Percentiles rank a stretch among this genome's conserved stretches.
Evolutionary conservation across 1,140 invertebrate genomes (phyloP).

Genomic region (Sitobion miscanthi): DNA sequence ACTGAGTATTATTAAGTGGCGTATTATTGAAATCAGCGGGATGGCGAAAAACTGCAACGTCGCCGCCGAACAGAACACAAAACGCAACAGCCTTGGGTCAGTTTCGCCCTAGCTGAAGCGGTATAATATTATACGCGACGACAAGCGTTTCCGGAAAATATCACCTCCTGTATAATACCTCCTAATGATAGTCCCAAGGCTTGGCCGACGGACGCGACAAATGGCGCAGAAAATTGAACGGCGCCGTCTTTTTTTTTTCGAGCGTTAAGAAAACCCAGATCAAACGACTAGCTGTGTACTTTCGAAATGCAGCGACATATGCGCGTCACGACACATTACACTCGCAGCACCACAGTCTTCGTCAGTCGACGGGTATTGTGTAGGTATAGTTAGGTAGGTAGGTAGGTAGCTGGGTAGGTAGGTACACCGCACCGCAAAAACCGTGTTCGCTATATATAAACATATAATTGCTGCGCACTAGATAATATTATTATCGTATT

Average conservation of each 20-base stretch:
- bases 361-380: neutral
- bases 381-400: neutral
- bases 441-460: neutral
- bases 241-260: neutral
- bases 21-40: neutral
- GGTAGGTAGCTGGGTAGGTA: neutral
- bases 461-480: neutral
- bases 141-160: neutral
- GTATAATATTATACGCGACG: neutral
- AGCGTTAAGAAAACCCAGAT: neutral
- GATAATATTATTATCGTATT: conserved; percentile 17
- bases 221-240: neutral
- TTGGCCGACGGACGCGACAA: neutral
- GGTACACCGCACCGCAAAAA: neutral
- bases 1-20: neutral
- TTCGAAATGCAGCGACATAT: neutral
- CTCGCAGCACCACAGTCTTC: neutral
- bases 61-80: neutral
- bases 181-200: neutral
- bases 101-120: neutral
- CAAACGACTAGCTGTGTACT: neutral
- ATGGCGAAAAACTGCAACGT: neutral
- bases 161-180: neutral
- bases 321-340: neutral
- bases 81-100: neutral